Evolutionary conservation across 1,140 invertebrate genomes (phyloP), one percentile per base, ranked within the genome.

Genomic region (Hyles vespertilio): DNA sequence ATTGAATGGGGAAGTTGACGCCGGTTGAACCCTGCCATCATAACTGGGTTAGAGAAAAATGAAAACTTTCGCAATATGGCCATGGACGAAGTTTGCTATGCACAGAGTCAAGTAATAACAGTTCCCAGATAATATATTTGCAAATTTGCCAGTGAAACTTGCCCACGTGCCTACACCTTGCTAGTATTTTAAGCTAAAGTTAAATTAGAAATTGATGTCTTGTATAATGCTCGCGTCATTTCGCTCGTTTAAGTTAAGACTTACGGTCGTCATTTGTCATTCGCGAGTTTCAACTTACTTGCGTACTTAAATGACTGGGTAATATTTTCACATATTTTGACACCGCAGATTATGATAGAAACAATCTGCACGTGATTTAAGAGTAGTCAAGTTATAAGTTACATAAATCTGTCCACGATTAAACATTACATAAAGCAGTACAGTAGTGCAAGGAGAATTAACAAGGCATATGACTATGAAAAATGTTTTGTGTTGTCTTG

Each of bases 21-120:
- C 65, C 53, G 48, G 52, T 52, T 53, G 57, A 67, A 58, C 60
- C 61, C 56, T 70, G 67, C 68, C 68, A 66, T 72, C 67, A 61
- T 79, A 79, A 81, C 79, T 77, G 65, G 72, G 77, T 77, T 80
- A 70, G 67, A 72, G 70, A 77, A 77, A 80, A 77, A 75, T 75
- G 70, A 69, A 75, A 80, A 80, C 72, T 80, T 80, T 72, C 57
- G 65, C 68, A 80, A 80, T 80, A 79, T 72, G 73, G 61, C 65
- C 52, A 59, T 52, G 53, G 57, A 52, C 62, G 12, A 69, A 67
- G 67, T 74, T 74, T 63, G 47, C 54, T 66, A 68, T 73, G 67
- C 73, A 72, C 68, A 70, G 22, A 22, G 73, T 71, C 74, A 56
- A 63, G 63, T 69, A 70, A 76, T 67, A 76, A 69, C 64, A 63